Conservation (phyloP, 2,797 vertebrate species). For the Lerista edwardsae region DNA sequence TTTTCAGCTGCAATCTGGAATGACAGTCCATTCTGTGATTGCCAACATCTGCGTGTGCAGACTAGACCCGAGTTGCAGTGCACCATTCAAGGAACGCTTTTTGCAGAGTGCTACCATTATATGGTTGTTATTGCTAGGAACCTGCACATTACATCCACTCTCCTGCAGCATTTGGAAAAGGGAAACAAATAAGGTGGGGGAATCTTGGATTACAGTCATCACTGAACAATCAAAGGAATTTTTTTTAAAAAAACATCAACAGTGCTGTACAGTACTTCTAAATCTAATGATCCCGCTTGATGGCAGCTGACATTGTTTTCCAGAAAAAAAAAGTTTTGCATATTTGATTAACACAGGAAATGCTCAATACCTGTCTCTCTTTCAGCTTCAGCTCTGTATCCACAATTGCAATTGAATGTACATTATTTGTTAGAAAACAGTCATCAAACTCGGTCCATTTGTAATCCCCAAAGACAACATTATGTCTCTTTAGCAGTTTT, state of each 20-base stretch:
- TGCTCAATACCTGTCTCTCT: slow-evolving; percentile 74
- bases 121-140: neutral
- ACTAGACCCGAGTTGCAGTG: no score
- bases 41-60: neutral
- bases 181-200: neutral
- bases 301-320: neutral
- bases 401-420: slow-evolving; percentile 87
- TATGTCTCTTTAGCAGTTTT: slow-evolving; percentile 87
- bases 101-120: neutral
- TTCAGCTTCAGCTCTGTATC: slow-evolving; percentile 83
- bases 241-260: neutral
- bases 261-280: neutral
- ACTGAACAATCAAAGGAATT: neutral
- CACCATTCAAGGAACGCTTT: neutral
- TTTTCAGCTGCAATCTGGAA: neutral
- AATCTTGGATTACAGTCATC: neutral
- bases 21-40: neutral
- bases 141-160: neutral
- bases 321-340: neutral
- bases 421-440: slow-evolving; percentile 86
- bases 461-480: slow-evolving; percentile 88
- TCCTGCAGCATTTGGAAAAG: neutral
- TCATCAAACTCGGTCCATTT: slow-evolving; percentile 95
- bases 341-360: neutral
- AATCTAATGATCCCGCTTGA: neutral